Conservation (phyloP, 2,113 vertebrate species). For the Apteryx owenii region DNA sequence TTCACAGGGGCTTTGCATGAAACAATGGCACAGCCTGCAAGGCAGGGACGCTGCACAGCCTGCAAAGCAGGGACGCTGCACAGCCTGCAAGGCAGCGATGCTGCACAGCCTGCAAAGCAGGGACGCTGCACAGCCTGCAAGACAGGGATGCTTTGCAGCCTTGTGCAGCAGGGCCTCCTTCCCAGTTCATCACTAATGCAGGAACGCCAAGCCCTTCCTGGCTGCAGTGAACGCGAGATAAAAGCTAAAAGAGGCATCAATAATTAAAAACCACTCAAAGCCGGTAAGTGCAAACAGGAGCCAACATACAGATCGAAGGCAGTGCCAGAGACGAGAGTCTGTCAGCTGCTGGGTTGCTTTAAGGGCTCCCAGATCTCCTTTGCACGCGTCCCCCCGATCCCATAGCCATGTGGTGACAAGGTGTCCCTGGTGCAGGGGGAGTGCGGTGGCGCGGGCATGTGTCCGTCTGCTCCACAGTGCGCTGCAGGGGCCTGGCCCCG, state of each 20-base stretch:
- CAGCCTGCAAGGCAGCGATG: too few species aligned
- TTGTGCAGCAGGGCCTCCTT: conserved; percentile 9
- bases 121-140: background rate
- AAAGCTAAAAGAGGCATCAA: conserved; percentile 74
- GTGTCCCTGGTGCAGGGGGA: background rate
- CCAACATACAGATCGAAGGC: conserved; percentile 1
- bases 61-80: background rate
- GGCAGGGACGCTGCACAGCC: too few species aligned
- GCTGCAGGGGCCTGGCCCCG: accelerated
- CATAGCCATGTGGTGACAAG: accelerated
- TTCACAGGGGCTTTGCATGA: background rate
- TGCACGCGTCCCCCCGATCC: accelerated
- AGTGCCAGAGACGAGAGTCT: background rate
- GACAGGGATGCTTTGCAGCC: background rate
- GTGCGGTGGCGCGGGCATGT: background rate
- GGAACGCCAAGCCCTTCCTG: conserved; percentile 30
- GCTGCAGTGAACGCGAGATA: conserved; percentile 5
- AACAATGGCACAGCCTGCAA: too few species aligned
- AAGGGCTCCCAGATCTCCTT: background rate
- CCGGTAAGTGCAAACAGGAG: conserved; percentile 59
- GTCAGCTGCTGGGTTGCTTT: background rate
- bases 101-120: too few species aligned
- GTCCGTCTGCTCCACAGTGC: accelerated
- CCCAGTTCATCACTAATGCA: conserved; percentile 62
- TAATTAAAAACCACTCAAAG: conserved; percentile 73